Evolutionary conservation across 2,113 vertebrate genomes (phyloP).

Genomic region (Cyanoderma ruficeps): DNA sequence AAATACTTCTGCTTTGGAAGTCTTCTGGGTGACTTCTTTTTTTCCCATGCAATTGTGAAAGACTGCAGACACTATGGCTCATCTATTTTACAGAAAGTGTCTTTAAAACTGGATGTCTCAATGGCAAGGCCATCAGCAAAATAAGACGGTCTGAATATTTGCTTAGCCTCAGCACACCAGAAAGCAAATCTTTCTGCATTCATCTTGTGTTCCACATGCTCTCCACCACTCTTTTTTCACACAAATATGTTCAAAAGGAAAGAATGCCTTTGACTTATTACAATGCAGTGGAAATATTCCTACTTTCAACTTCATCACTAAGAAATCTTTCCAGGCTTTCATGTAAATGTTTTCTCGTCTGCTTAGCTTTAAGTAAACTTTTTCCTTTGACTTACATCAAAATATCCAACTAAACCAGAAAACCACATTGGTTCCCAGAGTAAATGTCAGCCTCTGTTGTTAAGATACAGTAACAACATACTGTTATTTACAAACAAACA

Average conservation of each 20-base stretch:
- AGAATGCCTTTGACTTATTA: neutral
- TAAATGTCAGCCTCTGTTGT: slow-evolving; percentile 35
- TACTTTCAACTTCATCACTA: slow-evolving; percentile 6
- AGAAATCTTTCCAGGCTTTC: slow-evolving; percentile 28
- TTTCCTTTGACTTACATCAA: slow-evolving; percentile 46
- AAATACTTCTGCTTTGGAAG: neutral
- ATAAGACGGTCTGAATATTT: slow-evolving; percentile 1
- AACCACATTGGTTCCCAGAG: slow-evolving; percentile 13
- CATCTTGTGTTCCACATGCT: neutral
- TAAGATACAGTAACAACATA: neutral
- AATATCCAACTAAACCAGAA: slow-evolving; percentile 16
- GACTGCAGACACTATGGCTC: neutral
- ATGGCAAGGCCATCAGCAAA: neutral
- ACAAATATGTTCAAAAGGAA: neutral
- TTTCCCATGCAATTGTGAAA: neutral
- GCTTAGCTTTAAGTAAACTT: slow-evolving; percentile 55
- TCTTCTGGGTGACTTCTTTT: neutral
- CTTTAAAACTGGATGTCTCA: neutral
- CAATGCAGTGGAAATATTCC: slow-evolving; percentile 26
- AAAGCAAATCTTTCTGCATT: slow-evolving; percentile 10
- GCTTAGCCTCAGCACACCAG: neutral
- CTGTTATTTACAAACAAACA: slow-evolving; percentile 52
- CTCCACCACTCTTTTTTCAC: neutral
- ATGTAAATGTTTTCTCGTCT: slow-evolving; percentile 53
- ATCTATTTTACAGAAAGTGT: neutral